These are phyloP conservation scores for Hipposideros armiger DNA, from an alignment of 2,113 vertebrate genomes.

Conservation along the genomic window DNA sequence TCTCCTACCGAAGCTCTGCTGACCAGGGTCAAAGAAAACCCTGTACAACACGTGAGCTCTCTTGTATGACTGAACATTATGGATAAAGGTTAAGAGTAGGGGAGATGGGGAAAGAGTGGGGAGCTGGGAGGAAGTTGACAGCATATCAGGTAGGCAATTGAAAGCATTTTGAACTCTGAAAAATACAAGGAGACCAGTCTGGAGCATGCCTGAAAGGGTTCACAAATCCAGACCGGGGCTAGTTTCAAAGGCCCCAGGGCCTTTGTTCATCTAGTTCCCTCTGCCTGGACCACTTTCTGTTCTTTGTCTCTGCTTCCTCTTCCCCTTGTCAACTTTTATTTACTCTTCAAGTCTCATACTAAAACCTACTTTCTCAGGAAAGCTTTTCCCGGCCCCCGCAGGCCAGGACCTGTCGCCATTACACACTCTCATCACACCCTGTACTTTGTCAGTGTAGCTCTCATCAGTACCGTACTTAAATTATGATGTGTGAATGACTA, in stretches of 20 bases:
- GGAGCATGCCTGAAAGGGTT: neutral
- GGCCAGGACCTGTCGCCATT: neutral
- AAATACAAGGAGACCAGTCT: neutral
- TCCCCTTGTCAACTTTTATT: neutral
- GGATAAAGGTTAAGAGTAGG: neutral
- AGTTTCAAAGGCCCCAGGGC: neutral
- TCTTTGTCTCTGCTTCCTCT: neutral
- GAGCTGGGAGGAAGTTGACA: no score
- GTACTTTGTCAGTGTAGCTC: neutral
- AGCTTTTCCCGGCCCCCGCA: neutral
- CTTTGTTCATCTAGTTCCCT: neutral
- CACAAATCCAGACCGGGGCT: neutral
- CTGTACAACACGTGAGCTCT: neutral
- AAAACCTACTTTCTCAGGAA: neutral
- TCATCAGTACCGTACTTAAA: neutral
- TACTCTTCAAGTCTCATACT: neutral
- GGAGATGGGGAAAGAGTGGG: neutral
- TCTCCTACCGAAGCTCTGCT: constrained; percentile 73
- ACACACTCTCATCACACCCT: neutral
- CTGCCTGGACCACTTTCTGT: neutral
- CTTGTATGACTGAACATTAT: neutral
- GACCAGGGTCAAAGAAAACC: constrained; percentile 51
- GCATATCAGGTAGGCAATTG: neutral
- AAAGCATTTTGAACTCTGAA: neutral
- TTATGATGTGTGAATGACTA: neutral